Percentiles rank a stretch among this genome's conserved stretches.
Conservation (phyloP, 2,797 vertebrate genomes). For the Helostoma temminkii region DNA sequence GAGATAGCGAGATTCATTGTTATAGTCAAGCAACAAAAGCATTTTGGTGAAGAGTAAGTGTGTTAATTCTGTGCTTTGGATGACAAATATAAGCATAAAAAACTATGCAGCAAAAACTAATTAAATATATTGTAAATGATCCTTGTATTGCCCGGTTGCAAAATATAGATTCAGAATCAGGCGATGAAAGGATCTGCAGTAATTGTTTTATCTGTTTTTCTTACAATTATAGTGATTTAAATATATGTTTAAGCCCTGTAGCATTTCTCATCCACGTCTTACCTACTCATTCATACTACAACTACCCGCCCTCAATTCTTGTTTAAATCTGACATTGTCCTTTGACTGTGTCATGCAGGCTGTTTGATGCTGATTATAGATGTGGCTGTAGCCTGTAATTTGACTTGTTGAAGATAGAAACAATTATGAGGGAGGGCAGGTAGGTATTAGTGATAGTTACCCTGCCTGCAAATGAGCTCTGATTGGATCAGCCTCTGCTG, state of each 20-base stretch:
- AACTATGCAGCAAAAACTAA: not conserved
- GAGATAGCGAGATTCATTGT: not conserved
- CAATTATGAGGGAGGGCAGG: slow-evolving; percentile 33
- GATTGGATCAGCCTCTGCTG: slow-evolving; percentile 42
- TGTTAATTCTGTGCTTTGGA: not conserved
- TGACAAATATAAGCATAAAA: not conserved
- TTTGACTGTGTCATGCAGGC: slow-evolving; percentile 3
- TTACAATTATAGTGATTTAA: no score
- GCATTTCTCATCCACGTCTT: not conserved
- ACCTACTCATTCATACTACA: no score
- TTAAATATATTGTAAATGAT: not conserved
- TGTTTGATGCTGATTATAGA: slow-evolving; percentile 38
- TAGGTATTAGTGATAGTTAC: not conserved
- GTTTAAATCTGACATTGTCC: not conserved
- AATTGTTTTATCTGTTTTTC: no score
- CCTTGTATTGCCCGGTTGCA: no score
- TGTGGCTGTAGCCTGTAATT: slow-evolving; percentile 50
- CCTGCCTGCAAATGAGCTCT: slow-evolving; percentile 33
- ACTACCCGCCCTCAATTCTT: not conserved
- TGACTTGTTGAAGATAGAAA: slow-evolving; percentile 37
- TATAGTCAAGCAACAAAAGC: not conserved
- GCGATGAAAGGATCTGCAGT: not conserved
- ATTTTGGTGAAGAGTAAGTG: not conserved
- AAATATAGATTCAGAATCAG: not conserved
- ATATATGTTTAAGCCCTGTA: no score